Conservation (phyloP, 2,797 vertebrate species). For the Odontamblyopus rebecca region DNA sequence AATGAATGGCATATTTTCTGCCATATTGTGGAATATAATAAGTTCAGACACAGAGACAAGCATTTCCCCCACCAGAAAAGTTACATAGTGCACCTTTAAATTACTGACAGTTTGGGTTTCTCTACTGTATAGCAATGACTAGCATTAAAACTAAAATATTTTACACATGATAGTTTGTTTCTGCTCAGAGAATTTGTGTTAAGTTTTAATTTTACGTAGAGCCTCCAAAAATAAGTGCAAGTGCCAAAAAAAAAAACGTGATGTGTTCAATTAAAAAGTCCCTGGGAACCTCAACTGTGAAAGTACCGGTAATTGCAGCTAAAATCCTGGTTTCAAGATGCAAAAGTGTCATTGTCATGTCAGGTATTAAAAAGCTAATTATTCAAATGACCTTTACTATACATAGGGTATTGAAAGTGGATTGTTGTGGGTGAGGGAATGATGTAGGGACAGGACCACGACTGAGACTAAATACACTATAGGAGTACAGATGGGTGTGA, state of each 20-base stretch:
- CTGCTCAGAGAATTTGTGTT: background rate
- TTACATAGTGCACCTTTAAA: background rate
- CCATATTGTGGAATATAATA: background rate
- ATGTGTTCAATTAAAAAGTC: background rate
- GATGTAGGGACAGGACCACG: constrained; percentile 18
- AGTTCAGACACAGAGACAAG: background rate
- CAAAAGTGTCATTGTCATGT: background rate
- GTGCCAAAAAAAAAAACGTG: background rate
- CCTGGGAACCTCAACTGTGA: background rate
- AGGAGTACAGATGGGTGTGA: constrained; percentile 22
- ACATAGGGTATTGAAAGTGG: no score
- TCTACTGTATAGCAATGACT: background rate
- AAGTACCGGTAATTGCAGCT: background rate
- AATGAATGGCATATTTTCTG: background rate
- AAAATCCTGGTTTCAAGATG: background rate
- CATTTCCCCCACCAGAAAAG: background rate
- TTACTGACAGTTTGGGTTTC: background rate
- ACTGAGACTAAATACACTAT: background rate
- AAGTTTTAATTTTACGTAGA: background rate
- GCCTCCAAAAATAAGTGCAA: background rate
- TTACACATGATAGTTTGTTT: background rate
- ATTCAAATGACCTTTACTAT: no score
- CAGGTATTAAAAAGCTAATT: no score
- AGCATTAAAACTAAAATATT: background rate
- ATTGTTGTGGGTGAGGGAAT: background rate